phyloP scores from a whole-genome alignment of 2,113 vertebrate species.

The Stigmatopora argus region DNA sequence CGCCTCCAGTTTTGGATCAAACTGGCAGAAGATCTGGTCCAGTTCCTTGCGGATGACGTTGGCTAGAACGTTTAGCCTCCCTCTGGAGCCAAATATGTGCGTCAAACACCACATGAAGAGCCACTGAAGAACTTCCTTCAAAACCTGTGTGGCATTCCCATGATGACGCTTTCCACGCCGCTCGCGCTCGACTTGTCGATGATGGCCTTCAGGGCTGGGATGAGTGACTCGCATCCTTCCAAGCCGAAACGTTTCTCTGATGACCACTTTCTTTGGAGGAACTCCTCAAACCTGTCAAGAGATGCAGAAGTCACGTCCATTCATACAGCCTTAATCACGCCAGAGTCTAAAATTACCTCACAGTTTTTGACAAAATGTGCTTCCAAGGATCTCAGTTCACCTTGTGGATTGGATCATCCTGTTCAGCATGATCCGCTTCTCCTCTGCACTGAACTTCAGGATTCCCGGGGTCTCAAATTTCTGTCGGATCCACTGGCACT shows the following conservation, averaged over 20 bases:
- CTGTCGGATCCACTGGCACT: conserved; percentile 92
- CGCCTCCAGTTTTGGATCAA: conserved; percentile 94
- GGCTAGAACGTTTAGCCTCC: conserved; percentile 91
- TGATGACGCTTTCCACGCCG: conserved; percentile 92
- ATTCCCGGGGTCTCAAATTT: conserved; percentile 91
- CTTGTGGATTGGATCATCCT: conserved; percentile 88
- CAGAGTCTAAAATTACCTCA: too few relatives aligned
- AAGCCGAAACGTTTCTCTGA: conserved; percentile 96
- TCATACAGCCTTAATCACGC: too few relatives aligned
- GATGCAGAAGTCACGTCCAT: neutral
- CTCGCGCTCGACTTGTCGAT: conserved; percentile 92
- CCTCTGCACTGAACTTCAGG: conserved; percentile 84
- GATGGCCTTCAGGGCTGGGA: conserved; percentile 96
- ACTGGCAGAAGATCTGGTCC: conserved; percentile 99
- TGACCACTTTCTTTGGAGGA: conserved; percentile 96
- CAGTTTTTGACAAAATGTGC: too few relatives aligned
- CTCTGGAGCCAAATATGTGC: conserved; percentile 60
- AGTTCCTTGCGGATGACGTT: conserved; percentile 97
- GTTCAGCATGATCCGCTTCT: conserved; percentile 83
- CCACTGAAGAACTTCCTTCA: neutral
- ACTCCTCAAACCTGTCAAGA: conserved; percentile 88
- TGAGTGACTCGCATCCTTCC: conserved; percentile 92
- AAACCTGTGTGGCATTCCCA: conserved; percentile 99
- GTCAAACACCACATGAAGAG: too few relatives aligned
- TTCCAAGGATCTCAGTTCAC: conserved; percentile 48